These are phyloP conservation scores for Chaenocephalus aceratus DNA, from an alignment of 2,113 vertebrate species.

Conservation along the genomic window DNA sequence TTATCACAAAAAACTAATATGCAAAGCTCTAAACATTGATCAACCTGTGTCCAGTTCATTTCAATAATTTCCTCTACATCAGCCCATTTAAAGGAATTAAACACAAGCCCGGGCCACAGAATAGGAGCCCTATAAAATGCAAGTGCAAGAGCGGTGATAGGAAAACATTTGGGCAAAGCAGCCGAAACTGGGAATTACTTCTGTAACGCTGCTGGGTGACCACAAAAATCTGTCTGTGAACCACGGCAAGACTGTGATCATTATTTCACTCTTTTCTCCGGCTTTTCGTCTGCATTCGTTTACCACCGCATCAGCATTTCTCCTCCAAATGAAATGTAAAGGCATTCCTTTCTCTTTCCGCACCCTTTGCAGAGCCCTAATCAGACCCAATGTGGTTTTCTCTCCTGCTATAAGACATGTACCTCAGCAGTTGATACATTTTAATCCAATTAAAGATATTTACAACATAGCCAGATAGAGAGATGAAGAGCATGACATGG, in stretches of 20 bases:
- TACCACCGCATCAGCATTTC: conserved; percentile 81
- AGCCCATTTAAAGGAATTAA: conserved; percentile 47
- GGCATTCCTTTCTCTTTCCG: conserved; percentile 85
- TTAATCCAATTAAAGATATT: conserved; percentile 84
- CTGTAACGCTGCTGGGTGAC: conserved; percentile 75
- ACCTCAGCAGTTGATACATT: conserved; percentile 81
- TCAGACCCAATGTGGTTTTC: conserved; percentile 79
- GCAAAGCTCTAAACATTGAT: conserved; percentile 4
- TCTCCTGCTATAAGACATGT: conserved; percentile 80
- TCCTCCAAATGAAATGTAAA: conserved; percentile 86
- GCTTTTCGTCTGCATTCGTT: conserved; percentile 75
- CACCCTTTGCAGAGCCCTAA: conserved; percentile 85
- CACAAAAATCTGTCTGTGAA: conserved; percentile 82
- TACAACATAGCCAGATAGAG: not conserved
- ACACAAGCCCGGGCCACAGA: conserved; percentile 38
- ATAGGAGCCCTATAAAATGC: conserved; percentile 61
- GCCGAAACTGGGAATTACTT: conserved; percentile 70
- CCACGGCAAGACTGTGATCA: conserved; percentile 76
- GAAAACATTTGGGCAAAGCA: conserved; percentile 75
- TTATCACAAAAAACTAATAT: conserved; percentile 20
- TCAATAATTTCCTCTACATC: conserved; percentile 41
- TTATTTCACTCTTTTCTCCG: conserved; percentile 72
- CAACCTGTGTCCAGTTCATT: conserved; percentile 37
- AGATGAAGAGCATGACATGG: not conserved
- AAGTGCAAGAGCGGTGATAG: conserved; percentile 67